Percentiles rank a stretch among this genome's conserved stretches.
Conservation (phyloP, 2,797 vertebrate species). For the Schizopygopsis malacanthus region DNA sequence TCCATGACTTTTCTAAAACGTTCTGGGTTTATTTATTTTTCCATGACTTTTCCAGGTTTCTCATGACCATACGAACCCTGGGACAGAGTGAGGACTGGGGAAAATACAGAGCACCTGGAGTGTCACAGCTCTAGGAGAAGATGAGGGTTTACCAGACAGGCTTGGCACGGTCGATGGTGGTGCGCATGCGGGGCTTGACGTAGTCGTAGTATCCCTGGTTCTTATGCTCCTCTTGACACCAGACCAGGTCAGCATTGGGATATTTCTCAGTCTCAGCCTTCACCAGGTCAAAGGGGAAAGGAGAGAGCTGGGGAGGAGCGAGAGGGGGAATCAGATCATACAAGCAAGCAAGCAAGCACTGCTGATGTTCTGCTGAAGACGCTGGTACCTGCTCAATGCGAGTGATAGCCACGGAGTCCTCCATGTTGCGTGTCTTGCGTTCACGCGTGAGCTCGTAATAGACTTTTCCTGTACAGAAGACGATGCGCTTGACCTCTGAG, state of each 20-base stretch:
- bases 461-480: constrained; percentile 88
- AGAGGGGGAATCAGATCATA: not conserved
- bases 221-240: constrained; percentile 93
- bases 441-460: constrained; percentile 87
- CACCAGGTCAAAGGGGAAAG: constrained; percentile 88
- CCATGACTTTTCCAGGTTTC: too few species aligned
- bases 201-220: constrained; percentile 93
- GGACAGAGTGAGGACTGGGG: not conserved
- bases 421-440: constrained; percentile 79
- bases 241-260: constrained; percentile 82
- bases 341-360: not conserved
- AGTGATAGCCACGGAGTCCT: constrained; percentile 80
- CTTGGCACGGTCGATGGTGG: constrained; percentile 83
- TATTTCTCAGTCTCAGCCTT: constrained; percentile 83
- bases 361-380: not conserved
- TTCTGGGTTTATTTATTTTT: too few species aligned
- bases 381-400: constrained; percentile 84
- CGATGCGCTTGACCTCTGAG: constrained; percentile 77
- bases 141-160: constrained; percentile 81
- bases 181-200: constrained; percentile 87
- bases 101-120: not conserved
- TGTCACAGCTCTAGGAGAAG: not conserved
- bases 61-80: too few species aligned
- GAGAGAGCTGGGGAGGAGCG: constrained; percentile 78
- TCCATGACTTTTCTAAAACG: too few species aligned